Conservation (phyloP, 2,113 vertebrate genomes). For the Oreochromis aureus region DNA sequence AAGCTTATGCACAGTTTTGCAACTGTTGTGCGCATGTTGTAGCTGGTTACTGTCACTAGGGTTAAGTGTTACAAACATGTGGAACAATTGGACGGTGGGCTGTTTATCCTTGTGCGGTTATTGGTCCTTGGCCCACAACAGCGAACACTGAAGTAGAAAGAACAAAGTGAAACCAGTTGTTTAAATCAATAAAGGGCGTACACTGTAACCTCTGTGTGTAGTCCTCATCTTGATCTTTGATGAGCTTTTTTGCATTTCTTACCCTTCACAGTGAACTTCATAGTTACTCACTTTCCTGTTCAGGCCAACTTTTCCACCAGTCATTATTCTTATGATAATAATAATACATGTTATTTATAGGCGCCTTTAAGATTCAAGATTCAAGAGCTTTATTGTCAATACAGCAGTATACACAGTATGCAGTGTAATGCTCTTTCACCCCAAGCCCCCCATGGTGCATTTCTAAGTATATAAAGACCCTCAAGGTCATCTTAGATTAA, state of each 20-base stretch:
- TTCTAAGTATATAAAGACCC: background rate
- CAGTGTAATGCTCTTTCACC: background rate
- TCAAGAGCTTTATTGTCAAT: background rate
- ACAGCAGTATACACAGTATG: background rate
- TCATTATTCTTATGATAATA: background rate
- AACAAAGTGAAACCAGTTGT: background rate
- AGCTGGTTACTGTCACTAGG: background rate
- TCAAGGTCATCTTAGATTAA: background rate
- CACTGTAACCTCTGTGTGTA: background rate
- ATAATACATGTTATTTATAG: background rate
- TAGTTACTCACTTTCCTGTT: background rate
- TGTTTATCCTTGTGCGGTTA: background rate
- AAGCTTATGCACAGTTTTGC: background rate
- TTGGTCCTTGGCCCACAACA: background rate
- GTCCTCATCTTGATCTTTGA: background rate
- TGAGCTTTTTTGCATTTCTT: background rate
- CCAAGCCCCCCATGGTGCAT: background rate
- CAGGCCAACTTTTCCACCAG: background rate
- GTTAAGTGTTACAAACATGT: background rate
- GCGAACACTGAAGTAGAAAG: background rate
- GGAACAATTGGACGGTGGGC: background rate
- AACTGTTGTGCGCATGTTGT: background rate
- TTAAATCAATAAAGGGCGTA: background rate
- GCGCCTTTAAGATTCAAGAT: background rate
- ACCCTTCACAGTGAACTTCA: background rate